These are phyloP conservation scores for Anhinga anhinga DNA, from an alignment of 2,113 vertebrate genomes.

Conservation along the genomic window DNA sequence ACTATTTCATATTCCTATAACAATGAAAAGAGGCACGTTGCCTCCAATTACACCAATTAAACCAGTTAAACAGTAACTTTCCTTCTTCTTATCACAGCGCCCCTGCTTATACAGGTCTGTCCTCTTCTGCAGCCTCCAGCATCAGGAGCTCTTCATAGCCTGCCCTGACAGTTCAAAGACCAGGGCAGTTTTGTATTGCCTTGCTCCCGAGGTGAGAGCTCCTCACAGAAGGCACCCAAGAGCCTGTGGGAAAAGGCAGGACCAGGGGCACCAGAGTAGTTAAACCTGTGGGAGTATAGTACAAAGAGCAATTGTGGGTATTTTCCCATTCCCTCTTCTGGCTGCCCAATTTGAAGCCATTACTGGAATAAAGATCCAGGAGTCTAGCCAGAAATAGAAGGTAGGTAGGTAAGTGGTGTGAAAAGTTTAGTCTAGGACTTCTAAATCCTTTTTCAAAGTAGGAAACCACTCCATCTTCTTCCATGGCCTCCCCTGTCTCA, in stretches of 20 bases:
- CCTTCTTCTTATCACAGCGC: neutral
- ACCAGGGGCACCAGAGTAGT: neutral
- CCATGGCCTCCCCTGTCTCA: neutral
- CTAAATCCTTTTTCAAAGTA: neutral
- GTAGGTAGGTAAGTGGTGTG: neutral
- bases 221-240: neutral
- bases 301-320: neutral
- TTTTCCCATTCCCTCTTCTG: neutral
- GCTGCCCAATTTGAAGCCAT: neutral
- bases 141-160: neutral
- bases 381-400: neutral
- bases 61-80: neutral
- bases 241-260: neutral
- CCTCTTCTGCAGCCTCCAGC: neutral
- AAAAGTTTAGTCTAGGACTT: neutral
- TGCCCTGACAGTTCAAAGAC: neutral
- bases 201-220: fast-evolving
- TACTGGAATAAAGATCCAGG: neutral
- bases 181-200: neutral
- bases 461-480: neutral
- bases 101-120: neutral
- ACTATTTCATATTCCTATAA: neutral
- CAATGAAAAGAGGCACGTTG: neutral
- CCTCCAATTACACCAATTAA: neutral
- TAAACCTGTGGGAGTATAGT: neutral